Evolutionary conservation across 2,888 invertebrate species (phyloP).

Genomic region (Phymatocera aterrima): DNA sequence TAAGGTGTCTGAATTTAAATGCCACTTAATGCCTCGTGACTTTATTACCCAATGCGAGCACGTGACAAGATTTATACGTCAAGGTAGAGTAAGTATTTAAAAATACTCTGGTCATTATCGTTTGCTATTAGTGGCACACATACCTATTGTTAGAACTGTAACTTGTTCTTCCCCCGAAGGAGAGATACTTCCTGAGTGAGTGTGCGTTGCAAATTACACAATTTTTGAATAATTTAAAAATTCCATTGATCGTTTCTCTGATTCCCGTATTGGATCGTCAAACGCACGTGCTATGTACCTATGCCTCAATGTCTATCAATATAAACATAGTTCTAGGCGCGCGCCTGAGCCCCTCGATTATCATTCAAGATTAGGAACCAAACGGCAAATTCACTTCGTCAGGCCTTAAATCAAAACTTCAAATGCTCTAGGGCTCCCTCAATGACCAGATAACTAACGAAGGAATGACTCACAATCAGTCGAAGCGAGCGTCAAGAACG

Average conservation of each 20-base stretch:
- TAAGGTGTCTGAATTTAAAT: slow-evolving; percentile 35
- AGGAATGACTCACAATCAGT: slow-evolving; percentile 19
- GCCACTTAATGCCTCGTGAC: slow-evolving; percentile 39
- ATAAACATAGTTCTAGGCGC: neutral
- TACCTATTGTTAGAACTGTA: neutral
- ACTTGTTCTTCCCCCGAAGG: too few species aligned
- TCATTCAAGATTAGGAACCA: slow-evolving; percentile 10
- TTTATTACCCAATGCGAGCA: slow-evolving; percentile 20
- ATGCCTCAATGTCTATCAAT: neutral
- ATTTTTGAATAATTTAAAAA: too few species aligned
- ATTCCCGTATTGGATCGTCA: neutral
- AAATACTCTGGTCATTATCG: slow-evolving; percentile 30
- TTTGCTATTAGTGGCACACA: neutral
- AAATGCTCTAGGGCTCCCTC: slow-evolving; percentile 8
- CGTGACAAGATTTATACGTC: slow-evolving; percentile 41
- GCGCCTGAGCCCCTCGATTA: neutral
- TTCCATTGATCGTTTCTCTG: neutral
- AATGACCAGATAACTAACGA: slow-evolving; percentile 21
- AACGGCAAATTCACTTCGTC: slow-evolving; percentile 14
- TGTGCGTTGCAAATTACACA: too few species aligned
- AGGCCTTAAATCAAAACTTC: slow-evolving; percentile 29
- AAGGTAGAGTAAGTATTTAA: slow-evolving; percentile 31
- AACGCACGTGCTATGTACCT: neutral
- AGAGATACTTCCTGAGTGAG: neutral
- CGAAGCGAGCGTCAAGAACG: neutral